Percentiles rank a stretch among this genome's conserved stretches.
Conservation (phyloP, 1,140 invertebrate genomes). For the Eriocheir sinensis region DNA sequence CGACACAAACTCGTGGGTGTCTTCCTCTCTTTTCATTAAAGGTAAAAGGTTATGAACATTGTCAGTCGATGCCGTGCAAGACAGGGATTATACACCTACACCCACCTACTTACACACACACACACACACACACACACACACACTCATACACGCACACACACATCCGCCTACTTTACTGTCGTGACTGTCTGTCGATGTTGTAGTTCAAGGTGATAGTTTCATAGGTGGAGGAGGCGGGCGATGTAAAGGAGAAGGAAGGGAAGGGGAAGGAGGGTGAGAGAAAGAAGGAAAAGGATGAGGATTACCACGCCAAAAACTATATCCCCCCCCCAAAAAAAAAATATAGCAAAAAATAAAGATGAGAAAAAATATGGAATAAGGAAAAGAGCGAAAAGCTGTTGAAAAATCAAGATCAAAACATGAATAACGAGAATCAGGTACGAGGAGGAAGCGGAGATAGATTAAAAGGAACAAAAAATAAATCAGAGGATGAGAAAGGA, state of each 20-base stretch:
- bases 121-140: slow-evolving; percentile 1
- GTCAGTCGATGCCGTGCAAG: not conserved
- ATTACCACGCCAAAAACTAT: not conserved
- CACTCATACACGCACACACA: too few species aligned
- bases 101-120: not conserved
- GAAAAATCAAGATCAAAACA: not conserved
- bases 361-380: not conserved
- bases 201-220: not conserved
- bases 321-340: too few species aligned
- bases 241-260: too few species aligned
- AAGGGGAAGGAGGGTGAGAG: not conserved
- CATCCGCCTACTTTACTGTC: too few species aligned
- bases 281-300: not conserved
- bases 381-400: not conserved
- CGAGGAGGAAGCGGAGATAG: not conserved
- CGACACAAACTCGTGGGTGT: too few species aligned
- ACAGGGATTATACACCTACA: not conserved
- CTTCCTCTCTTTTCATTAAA: not conserved
- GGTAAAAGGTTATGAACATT: not conserved
- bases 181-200: not conserved
- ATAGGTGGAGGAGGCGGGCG: too few species aligned
- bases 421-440: not conserved
- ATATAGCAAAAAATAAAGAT: too few species aligned
- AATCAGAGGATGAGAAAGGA: too few species aligned
- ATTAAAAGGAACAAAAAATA: not conserved